Conservation (phyloP, 2,797 vertebrate genomes). For the Morus bassanus region DNA sequence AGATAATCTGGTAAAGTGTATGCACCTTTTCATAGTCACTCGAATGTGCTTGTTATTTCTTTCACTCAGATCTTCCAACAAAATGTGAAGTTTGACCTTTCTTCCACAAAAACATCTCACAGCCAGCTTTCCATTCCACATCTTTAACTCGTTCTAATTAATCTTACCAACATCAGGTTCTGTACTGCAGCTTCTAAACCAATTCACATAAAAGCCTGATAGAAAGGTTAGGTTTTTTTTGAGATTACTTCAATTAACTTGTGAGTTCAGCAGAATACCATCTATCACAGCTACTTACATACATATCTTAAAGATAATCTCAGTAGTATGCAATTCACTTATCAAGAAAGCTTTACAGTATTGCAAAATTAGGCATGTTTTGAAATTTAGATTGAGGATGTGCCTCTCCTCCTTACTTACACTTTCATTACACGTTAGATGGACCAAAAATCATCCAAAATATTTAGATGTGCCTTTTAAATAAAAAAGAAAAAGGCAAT, state of each 20-base stretch:
- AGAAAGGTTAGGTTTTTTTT: background rate
- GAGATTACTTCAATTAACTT: background rate
- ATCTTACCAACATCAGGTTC: background rate
- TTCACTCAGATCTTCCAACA: background rate
- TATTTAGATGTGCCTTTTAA: background rate
- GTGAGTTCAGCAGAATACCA: background rate
- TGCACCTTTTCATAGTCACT: background rate
- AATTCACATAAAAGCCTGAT: background rate
- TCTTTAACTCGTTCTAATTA: background rate
- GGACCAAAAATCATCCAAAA: background rate
- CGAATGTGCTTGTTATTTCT: conserved; percentile 1
- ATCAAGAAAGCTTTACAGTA: background rate
- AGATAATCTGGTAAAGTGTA: background rate
- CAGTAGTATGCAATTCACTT: background rate
- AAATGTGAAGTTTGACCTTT: background rate
- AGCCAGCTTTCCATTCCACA: background rate
- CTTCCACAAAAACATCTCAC: background rate
- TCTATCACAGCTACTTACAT: background rate
- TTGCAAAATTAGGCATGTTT: background rate
- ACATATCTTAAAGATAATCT: background rate
- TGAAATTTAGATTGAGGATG: background rate
- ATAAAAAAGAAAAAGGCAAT: background rate
- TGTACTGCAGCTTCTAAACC: background rate
- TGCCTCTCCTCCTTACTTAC: background rate
- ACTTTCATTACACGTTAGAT: background rate